Evolutionary conservation across 2,888 invertebrate species (phyloP), one percentile per base, ranked within the genome.

Genomic region (Malacosoma neustria): DNA sequence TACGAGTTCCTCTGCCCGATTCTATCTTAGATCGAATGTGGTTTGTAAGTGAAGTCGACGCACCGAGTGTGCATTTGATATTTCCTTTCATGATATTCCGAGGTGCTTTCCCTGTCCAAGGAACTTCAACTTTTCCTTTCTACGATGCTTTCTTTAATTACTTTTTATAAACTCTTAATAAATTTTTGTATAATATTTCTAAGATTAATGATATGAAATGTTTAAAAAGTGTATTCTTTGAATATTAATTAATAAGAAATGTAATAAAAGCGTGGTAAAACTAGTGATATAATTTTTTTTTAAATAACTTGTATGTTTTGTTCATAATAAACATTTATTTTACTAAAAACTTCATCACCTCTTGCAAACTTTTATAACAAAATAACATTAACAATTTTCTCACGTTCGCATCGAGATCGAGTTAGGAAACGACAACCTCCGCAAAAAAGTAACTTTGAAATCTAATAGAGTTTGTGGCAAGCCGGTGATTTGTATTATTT

Each of bases 121-220:
- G 72, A 75, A 75, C 65, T 67, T 71, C 65, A 71, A 84, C 82
- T 85, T 79, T 85, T 84, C 82, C 82, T 85, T 85, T 85, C 82
- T 72, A 74, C 64, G 53, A 68, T 65, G 68, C 56, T 22, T 4
- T 9, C 22, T 22, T 22, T 22, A 22, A 9, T 22, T 6, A 22
- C 9, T 22, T 22, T 22, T 22, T 22, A 22, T 9, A 5, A 22
- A 22, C 5, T 7, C 3, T 22, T 7, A 22, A 22, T 22, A 22
- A 22, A 22, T 7, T 22, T 22, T 22, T 22, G 6, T 7, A 22
- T 22, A 9, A 5, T 22, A 7, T 22, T 9, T 7, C 9, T 2
- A 22, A 22, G 2, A 2, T 22, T 22, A 9, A 5, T 22, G 5
- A 22, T 22, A 7, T 22, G 2, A 22, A 7, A 7, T 22, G 9